phyloP scores from a whole-genome alignment of 2,113 vertebrate genomes.

The Corapipo altera region DNA sequence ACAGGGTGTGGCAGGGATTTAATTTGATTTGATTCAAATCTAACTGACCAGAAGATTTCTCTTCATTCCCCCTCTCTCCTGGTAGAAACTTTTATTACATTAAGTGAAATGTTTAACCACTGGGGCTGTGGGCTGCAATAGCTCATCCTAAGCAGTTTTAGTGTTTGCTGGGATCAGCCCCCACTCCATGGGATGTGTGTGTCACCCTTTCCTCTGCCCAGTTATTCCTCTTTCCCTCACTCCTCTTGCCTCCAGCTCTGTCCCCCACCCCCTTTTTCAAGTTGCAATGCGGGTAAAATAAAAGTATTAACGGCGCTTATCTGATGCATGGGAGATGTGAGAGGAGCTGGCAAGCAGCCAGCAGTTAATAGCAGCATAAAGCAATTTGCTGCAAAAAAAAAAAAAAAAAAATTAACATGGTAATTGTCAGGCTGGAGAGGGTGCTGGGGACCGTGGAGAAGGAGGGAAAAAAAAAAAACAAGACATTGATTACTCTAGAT shows the following conservation, averaged over 20 bases:
- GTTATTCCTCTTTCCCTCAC: background rate
- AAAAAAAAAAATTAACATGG: constrained; percentile 36
- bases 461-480: too few species aligned
- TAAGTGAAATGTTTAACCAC: background rate
- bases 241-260: background rate
- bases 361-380: constrained; percentile 60
- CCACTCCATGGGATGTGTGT: background rate
- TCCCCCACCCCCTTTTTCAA: background rate
- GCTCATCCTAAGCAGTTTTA: background rate
- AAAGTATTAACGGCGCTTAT: background rate
- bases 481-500: background rate
- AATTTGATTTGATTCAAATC: background rate
- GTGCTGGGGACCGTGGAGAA: background rate
- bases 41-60: background rate
- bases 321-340: background rate
- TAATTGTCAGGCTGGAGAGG: constrained; percentile 62
- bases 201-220: background rate
- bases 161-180: background rate
- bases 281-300: background rate
- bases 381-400: constrained; percentile 6
- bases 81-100: background rate
- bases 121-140: background rate
- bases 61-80: background rate
- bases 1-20: background rate
- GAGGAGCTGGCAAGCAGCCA: constrained; percentile 54